A percentile compares a stretch with the other conserved stretches of the same genome.
phyloP scores from a whole-genome alignment of 2,113 vertebrate genomes.

The Melanocharis versteri region DNA sequence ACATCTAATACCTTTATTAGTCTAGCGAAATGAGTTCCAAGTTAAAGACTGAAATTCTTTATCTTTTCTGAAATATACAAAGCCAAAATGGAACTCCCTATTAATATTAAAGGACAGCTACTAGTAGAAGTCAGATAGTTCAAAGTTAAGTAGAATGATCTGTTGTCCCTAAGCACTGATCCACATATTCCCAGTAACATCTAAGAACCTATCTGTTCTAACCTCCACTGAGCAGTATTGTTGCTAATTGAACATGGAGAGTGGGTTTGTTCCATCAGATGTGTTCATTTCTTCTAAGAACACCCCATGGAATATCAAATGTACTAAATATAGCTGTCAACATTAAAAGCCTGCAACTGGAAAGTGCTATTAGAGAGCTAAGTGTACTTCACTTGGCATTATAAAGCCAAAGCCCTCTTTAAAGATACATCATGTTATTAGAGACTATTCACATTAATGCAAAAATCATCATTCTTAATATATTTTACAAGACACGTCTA shows the following conservation, averaged over 20 bases:
- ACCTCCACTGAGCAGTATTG: neutral
- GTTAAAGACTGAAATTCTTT: neutral
- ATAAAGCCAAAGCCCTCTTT: slow-evolving; percentile 56
- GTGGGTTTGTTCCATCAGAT: slow-evolving; percentile 55
- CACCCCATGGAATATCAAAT: slow-evolving; percentile 57
- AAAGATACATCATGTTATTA: slow-evolving; percentile 60
- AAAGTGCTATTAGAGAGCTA: slow-evolving; percentile 64
- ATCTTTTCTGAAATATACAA: slow-evolving; percentile 32
- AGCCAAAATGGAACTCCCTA: slow-evolving; percentile 34
- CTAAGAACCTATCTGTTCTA: slow-evolving; percentile 42
- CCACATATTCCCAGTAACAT: neutral
- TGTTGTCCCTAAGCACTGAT: slow-evolving; percentile 18
- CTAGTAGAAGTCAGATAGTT: slow-evolving; percentile 47
- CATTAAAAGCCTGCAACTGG: slow-evolving; percentile 60
- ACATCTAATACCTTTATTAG: neutral
- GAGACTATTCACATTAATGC: slow-evolving; percentile 43
- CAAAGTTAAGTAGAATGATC: slow-evolving; percentile 39
- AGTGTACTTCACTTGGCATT: slow-evolving; percentile 60
- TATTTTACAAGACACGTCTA: slow-evolving; percentile 51
- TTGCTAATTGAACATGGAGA: slow-evolving; percentile 58
- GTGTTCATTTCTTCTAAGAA: slow-evolving; percentile 51
- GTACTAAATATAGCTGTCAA: slow-evolving; percentile 65
- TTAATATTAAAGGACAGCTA: slow-evolving; percentile 35
- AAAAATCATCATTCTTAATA: slow-evolving; percentile 53
- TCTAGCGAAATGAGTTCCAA: neutral